These are phyloP conservation scores for Ganaspis sp. DNA, from an alignment of 1,140 invertebrate species.

Conservation along the genomic window DNA sequence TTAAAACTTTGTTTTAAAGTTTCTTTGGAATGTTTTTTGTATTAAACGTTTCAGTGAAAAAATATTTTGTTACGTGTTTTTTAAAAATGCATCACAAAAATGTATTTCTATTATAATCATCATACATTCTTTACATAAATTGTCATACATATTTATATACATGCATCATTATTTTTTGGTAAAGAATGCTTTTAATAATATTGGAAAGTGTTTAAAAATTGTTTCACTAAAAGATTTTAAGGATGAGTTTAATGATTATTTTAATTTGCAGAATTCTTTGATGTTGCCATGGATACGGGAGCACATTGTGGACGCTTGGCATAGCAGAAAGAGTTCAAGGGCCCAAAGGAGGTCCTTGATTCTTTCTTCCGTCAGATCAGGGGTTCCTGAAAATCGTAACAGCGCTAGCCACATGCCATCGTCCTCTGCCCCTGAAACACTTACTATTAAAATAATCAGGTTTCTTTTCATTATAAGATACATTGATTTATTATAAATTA, in stretches of 20 bases:
- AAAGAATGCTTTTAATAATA: no score
- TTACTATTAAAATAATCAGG: constrained; percentile 71
- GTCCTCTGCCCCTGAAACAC: constrained; percentile 57
- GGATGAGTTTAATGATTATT: neutral
- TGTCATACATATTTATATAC: no score
- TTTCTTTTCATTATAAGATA: constrained; percentile 36
- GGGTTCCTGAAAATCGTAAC: constrained; percentile 54
- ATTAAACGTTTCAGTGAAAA: no score
- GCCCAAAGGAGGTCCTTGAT: constrained; percentile 60
- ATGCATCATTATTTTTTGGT: no score
- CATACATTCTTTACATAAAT: no score
- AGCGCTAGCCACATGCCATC: constrained; percentile 54
- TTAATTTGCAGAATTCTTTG: constrained; percentile 58
- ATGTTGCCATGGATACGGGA: constrained; percentile 74
- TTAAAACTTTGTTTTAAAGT: no score
- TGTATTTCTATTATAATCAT: no score
- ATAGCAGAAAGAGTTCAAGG: constrained; percentile 69
- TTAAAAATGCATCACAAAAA: no score
- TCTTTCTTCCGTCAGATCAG: constrained; percentile 54
- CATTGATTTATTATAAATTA: neutral
- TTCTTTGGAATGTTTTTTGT: no score
- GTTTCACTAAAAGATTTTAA: no score
- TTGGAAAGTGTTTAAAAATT: no score
- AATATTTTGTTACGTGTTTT: no score
- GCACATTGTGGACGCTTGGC: constrained; percentile 69